Percentiles rank a stretch among this genome's conserved stretches.
phyloP scores from a whole-genome alignment of 2,113 vertebrate species.

The Henicopernis longicauda region DNA sequence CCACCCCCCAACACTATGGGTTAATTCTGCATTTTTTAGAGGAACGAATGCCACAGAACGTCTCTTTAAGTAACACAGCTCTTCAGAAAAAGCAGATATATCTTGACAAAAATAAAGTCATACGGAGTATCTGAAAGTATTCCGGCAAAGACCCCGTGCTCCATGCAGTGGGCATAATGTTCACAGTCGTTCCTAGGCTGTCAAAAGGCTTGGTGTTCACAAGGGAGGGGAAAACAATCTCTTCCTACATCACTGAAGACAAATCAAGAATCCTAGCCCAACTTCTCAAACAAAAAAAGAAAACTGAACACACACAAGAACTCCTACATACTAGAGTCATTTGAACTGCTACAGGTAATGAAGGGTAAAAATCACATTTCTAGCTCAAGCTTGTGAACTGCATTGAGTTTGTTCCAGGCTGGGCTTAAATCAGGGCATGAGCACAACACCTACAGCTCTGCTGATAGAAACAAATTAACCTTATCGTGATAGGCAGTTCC shows the following conservation, averaged over 20 bases:
- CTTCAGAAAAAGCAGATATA: neutral
- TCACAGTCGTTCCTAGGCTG: neutral
- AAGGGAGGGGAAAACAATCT: neutral
- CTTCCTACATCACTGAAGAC: neutral
- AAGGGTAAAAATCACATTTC: neutral
- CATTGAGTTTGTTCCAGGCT: too few species aligned
- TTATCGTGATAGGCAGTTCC: neutral
- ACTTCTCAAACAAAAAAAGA: neutral
- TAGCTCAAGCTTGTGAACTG: neutral
- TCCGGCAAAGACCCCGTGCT: neutral
- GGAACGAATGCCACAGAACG: neutral
- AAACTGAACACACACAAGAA: neutral
- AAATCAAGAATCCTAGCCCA: neutral
- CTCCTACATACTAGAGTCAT: neutral
- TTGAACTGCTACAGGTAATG: neutral
- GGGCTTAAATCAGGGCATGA: neutral
- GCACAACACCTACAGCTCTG: neutral
- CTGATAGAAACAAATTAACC: neutral
- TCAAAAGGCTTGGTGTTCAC: neutral
- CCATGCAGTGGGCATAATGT: rapidly evolving
- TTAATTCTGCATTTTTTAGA: neutral
- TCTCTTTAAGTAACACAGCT: neutral
- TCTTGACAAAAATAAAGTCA: neutral
- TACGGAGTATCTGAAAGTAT: neutral
- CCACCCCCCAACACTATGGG: neutral